Base-by-base conservation (phyloP, 2,113 vertebrate genomes). In the Gila orcuttii region DNA sequence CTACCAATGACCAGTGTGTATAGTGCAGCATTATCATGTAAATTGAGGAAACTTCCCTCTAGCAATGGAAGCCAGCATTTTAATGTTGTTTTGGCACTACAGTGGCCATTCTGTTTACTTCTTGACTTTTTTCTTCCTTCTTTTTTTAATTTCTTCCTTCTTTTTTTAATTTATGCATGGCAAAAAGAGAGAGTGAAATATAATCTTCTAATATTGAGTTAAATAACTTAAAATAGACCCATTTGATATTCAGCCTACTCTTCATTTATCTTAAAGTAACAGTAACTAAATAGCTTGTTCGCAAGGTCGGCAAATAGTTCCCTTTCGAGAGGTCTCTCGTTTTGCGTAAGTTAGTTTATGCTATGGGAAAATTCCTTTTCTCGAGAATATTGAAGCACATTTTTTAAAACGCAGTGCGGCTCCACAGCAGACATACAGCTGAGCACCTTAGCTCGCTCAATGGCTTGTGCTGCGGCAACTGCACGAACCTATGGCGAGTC, bases 11-110 rank as follows among this genome's bases (percentile, higher is more conserved):
- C 42, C 62, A 73, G 77, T 45, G 75, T 39, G 66, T 59, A 80
- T 78, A 73, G 74, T 85, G 33, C 17, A 9, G 83, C 89, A 92
- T 94, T 94, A 89, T 93, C 87, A 94, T 94, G 93, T 83, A 91
- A 93, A 94, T 92, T 52, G 83, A 15, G 74, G 68, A 86, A 92
- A 90, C 33, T 66, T 50, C 31, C 89, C 78, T 89, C 90, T 88
- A 89, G 79, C 81, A 87, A 71, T 87, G 85, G 50, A 83, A 85
- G 74, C 69, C 55, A 86, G 86, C 42, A 60, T 9, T 52, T 76
- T 47, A 79, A 69, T 57, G 28, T 85, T 71, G 64, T 31, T 78
- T 59, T 19, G 21, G 50, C n/a, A 59, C 52, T 25, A 57, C 39
- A 39, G 6, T 62, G 57, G 17, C 0, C 1, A 2, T 59, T 60